These are phyloP conservation scores for Drosophila tanythrix DNA, from an alignment of 2,888 invertebrate species.

Conservation along the genomic window DNA sequence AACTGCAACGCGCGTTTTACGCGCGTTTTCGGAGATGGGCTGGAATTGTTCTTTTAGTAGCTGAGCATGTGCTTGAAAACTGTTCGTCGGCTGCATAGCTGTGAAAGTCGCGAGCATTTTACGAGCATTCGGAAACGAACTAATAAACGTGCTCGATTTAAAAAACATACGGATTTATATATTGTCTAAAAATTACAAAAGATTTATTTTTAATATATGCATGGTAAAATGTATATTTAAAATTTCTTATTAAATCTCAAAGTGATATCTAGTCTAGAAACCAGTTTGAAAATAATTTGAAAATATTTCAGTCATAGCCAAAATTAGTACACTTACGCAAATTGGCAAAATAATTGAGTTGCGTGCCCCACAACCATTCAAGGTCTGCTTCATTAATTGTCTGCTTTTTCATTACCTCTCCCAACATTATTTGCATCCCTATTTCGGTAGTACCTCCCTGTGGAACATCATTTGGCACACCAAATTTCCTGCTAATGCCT, in stretches of 20 bases:
- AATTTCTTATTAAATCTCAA: background rate
- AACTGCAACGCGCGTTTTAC: constrained; percentile 25
- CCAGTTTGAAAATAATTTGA: constrained; percentile 1
- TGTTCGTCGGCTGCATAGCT: background rate
- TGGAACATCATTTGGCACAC: constrained; percentile 20
- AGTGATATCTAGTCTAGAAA: background rate
- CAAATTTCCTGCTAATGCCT: constrained; percentile 10
- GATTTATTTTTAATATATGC: background rate
- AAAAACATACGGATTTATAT: background rate
- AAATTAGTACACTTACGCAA: constrained; percentile 14
- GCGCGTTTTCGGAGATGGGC: background rate
- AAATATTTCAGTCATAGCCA: constrained; percentile 5
- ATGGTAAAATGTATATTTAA: background rate
- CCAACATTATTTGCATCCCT: constrained; percentile 23
- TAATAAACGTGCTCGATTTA: background rate
- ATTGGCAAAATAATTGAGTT: constrained; percentile 45
- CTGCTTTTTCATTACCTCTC: constrained; percentile 14
- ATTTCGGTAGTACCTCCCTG: constrained; percentile 11
- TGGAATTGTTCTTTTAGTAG: background rate
- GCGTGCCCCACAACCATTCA: constrained; percentile 54
- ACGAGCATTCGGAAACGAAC: background rate
- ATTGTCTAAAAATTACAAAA: background rate
- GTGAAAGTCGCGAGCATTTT: background rate
- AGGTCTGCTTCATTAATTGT: background rate
- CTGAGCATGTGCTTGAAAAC: background rate